A percentile compares a stretch with the other conserved stretches of the same genome.
Conservation (phyloP, 2,797 vertebrate genomes). For the Thamnophis elegans region DNA sequence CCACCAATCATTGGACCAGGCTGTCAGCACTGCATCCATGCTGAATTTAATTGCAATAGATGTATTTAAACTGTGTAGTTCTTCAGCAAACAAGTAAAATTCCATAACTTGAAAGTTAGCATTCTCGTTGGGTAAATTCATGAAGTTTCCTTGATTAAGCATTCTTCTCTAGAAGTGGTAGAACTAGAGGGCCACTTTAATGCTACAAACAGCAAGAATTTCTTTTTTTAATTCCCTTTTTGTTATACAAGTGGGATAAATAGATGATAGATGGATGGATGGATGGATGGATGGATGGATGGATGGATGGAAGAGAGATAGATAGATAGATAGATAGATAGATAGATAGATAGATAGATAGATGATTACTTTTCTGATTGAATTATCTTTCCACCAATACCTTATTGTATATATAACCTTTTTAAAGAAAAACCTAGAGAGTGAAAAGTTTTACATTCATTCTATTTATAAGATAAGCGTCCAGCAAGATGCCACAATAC, state of each 20-base stretch:
- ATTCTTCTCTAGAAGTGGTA: not conserved
- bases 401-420: not conserved
- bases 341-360: not conserved
- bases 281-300: too few relatives aligned
- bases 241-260: not conserved
- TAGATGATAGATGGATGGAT: too few relatives aligned
- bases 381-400: not conserved
- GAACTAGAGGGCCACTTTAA: not conserved
- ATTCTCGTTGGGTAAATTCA: not conserved
- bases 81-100: not conserved
- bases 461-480: not conserved
- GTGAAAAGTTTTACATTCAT: not conserved
- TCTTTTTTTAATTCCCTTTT: not conserved
- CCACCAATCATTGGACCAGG: not conserved
- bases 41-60: not conserved
- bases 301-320: too few relatives aligned
- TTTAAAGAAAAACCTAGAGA: not conserved
- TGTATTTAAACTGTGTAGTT: not conserved
- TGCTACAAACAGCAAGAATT: not conserved
- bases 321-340: too few relatives aligned
- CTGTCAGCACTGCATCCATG: too few relatives aligned
- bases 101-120: not conserved
- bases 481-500: not conserved
- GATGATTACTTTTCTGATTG: not conserved
- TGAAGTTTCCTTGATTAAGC: not conserved